A percentile compares a stretch with the other conserved stretches of the same genome.
phyloP scores from a whole-genome alignment of 2,797 vertebrate genomes.

The Lepilemur ruficaudatus region DNA sequence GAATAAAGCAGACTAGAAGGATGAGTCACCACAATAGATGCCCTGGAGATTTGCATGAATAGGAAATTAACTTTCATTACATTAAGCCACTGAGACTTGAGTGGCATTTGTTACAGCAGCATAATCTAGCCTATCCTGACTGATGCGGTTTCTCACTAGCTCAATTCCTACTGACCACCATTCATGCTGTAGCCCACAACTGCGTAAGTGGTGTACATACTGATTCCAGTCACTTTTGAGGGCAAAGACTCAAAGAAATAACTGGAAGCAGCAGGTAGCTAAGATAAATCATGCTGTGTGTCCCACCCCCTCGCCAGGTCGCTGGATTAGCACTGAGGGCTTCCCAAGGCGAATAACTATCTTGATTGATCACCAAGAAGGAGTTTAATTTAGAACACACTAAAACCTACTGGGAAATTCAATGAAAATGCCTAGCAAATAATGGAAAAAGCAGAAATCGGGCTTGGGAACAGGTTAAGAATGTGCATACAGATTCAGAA shows the following conservation, averaged over 20 bases:
- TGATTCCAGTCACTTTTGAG: neutral
- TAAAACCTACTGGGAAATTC: neutral
- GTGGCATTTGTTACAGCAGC: neutral
- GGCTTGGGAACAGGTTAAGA: neutral
- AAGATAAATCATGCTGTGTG: neutral
- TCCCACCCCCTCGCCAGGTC: neutral
- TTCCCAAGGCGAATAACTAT: neutral
- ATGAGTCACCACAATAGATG: neutral
- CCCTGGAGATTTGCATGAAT: neutral
- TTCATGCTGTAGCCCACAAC: neutral
- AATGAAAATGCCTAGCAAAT: neutral
- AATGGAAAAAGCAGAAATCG: slow-evolving; percentile 9
- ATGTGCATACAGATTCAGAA: neutral
- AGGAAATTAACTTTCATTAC: neutral
- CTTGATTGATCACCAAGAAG: neutral
- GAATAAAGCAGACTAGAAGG: neutral
- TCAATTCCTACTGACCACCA: neutral
- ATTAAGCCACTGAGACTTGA: neutral
- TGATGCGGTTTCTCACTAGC: neutral
- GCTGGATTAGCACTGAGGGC: neutral
- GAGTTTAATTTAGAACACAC: slow-evolving; percentile 8
- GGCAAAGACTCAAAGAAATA: neutral
- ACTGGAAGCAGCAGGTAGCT: neutral
- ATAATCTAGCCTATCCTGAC: neutral
- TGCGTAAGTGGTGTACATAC: neutral